Percentiles rank a stretch among this genome's conserved stretches.
These are phyloP conservation scores for Vanessa tameamea DNA, from an alignment of 1,140 invertebrate species.

Conservation along the genomic window DNA sequence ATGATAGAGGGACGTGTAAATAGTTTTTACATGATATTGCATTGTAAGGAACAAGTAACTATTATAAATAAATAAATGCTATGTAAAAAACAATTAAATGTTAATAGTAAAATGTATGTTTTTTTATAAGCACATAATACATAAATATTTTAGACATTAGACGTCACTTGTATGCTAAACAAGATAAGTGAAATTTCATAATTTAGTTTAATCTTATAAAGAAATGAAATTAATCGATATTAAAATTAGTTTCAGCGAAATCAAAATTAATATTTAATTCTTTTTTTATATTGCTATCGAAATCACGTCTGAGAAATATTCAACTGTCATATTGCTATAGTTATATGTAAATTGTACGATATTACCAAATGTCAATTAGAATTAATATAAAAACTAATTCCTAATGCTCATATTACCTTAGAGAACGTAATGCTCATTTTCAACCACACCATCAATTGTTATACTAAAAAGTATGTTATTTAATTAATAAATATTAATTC, in stretches of 20 bases:
- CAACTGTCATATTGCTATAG: too few relatives aligned
- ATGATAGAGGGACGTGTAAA: background rate
- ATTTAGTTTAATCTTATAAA: background rate
- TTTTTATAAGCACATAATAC: background rate
- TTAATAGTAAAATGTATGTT: constrained; percentile 7
- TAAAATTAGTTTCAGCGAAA: too few relatives aligned
- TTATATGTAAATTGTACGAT: constrained; percentile 25
- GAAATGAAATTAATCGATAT: background rate
- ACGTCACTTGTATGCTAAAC: background rate
- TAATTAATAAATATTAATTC: too few relatives aligned
- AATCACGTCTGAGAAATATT: too few relatives aligned
- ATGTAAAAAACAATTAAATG: background rate
- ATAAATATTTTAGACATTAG: background rate
- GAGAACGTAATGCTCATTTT: background rate
- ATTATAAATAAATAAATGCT: background rate
- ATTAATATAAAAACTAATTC: constrained; percentile 21
- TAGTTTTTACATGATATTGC: background rate
- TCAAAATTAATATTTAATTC: too few relatives aligned
- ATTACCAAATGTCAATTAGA: constrained; percentile 34
- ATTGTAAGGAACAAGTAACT: background rate
- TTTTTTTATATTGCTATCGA: too few relatives aligned
- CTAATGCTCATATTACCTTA: background rate
- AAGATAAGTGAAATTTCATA: background rate
- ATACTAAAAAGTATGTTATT: too few relatives aligned
- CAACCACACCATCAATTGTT: background rate